Percentiles rank a stretch among this genome's conserved stretches.
Evolutionary conservation across 1,140 invertebrate genomes (phyloP).

Genomic region (Lethocerus indicus): DNA sequence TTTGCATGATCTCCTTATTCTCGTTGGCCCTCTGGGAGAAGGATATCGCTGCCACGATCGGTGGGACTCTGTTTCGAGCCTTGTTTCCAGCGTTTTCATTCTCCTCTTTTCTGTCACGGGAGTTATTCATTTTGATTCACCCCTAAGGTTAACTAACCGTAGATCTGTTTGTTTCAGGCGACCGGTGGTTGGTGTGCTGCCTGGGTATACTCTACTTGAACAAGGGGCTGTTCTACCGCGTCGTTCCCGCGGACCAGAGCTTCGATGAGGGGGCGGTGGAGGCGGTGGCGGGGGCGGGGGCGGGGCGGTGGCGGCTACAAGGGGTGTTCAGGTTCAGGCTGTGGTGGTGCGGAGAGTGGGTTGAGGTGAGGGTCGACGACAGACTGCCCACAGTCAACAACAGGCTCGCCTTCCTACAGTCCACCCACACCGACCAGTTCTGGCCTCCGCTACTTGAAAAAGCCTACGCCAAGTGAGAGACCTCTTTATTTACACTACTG

Average conservation of each 20-base stretch:
- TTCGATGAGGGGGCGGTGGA: conserved; percentile 37
- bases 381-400: conserved; percentile 84
- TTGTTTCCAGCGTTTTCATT: not conserved
- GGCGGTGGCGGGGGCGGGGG: too few relatives aligned
- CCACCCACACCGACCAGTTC: conserved; percentile 70
- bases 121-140: not conserved
- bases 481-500: too few relatives aligned
- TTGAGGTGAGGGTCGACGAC: conserved; percentile 91
- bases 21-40: not conserved
- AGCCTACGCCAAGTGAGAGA: conserved; percentile 93
- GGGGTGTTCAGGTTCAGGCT: conserved; percentile 79
- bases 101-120: not conserved
- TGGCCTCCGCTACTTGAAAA: conserved; percentile 95
- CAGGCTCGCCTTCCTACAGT: conserved; percentile 81
- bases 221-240: conserved; percentile 82
- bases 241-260: conserved; percentile 91
- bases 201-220: conserved; percentile 67
- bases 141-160: not conserved
- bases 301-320: too few relatives aligned
- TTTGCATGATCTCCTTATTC: too few relatives aligned
- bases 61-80: not conserved
- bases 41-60: not conserved
- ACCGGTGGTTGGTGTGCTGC: conserved; percentile 81
- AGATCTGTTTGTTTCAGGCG: conserved; percentile 35
- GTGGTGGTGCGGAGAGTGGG: conserved; percentile 94